These are phyloP conservation scores for Pterocles orientalis DNA, from an alignment of 2,113 vertebrate species.

Conservation along the genomic window DNA sequence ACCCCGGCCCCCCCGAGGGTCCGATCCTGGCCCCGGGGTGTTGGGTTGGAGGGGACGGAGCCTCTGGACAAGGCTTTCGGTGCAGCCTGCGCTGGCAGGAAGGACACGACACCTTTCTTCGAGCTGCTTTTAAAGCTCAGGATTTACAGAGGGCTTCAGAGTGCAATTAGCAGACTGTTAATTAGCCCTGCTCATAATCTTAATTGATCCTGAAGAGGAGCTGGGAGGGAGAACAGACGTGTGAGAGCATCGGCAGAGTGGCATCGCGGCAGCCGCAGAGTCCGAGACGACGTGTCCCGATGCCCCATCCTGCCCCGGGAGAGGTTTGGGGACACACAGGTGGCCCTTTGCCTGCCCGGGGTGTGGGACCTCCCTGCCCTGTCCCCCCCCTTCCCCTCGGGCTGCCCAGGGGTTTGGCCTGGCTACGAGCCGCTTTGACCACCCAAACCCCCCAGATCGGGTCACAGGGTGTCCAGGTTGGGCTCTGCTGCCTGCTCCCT, in stretches of 20 bases:
- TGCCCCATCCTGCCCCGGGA: accelerated
- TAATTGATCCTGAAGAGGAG: slow-evolving; percentile 4
- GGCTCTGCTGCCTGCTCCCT: background rate
- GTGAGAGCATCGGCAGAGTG: accelerated
- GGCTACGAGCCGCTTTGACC: accelerated
- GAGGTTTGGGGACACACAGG: accelerated
- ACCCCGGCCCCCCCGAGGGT: too few species aligned
- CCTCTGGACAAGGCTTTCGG: background rate
- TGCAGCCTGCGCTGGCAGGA: background rate
- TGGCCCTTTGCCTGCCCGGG: background rate
- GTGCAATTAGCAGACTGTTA: slow-evolving; percentile 29
- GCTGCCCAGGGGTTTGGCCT: background rate
- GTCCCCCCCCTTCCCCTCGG: accelerated
- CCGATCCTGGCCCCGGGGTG: accelerated
- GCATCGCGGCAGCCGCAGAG: accelerated
- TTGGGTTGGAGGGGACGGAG: background rate
- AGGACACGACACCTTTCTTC: background rate
- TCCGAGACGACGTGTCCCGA: accelerated
- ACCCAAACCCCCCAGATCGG: background rate
- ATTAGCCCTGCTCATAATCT: slow-evolving; percentile 5
- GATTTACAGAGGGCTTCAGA: background rate
- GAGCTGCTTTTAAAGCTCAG: background rate
- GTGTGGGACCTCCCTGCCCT: accelerated
- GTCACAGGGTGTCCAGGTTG: background rate
- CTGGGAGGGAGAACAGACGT: background rate